A percentile compares a stretch with the other conserved stretches of the same genome.
These are phyloP conservation scores for Epinotia bilunana DNA, from an alignment of 2,888 invertebrate genomes.

Conservation along the genomic window DNA sequence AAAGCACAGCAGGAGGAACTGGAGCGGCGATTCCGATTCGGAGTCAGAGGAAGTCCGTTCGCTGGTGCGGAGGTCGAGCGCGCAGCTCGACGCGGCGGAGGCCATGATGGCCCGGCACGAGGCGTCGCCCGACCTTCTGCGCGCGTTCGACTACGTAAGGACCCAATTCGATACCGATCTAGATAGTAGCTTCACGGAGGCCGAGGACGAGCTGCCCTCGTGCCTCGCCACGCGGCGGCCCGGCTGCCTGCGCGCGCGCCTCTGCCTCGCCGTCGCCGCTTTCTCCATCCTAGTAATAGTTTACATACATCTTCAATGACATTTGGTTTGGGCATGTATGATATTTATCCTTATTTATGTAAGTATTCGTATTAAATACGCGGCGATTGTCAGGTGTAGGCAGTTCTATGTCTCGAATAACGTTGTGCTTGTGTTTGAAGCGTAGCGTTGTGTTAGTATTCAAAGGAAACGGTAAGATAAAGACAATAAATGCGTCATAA, in stretches of 20 bases:
- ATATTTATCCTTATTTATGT: conserved; percentile 74
- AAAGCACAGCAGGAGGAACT: conserved; percentile 68
- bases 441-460: neutral
- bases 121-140: conserved; percentile 76
- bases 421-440: conserved; percentile 7
- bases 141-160: conserved; percentile 82
- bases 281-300: conserved; percentile 80
- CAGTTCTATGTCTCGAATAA: conserved; percentile 18
- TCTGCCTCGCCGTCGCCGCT: conserved; percentile 80
- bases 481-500: conserved; percentile 13
- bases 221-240: conserved; percentile 62
- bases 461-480: neutral
- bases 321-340: conserved; percentile 77
- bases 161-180: conserved; percentile 75
- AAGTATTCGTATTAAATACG: conserved; percentile 69
- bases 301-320: conserved; percentile 81
- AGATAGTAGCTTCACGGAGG: conserved; percentile 65
- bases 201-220: conserved; percentile 58
- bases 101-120: conserved; percentile 81
- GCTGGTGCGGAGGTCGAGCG: conserved; percentile 86
- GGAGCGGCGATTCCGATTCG: conserved; percentile 85
- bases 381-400: conserved; percentile 73
- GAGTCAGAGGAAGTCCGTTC: conserved; percentile 87
- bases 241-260: conserved; percentile 71
- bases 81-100: conserved; percentile 86